Conservation (phyloP, 2,797 vertebrate genomes). For the Hippopotamyrus pictus region DNA sequence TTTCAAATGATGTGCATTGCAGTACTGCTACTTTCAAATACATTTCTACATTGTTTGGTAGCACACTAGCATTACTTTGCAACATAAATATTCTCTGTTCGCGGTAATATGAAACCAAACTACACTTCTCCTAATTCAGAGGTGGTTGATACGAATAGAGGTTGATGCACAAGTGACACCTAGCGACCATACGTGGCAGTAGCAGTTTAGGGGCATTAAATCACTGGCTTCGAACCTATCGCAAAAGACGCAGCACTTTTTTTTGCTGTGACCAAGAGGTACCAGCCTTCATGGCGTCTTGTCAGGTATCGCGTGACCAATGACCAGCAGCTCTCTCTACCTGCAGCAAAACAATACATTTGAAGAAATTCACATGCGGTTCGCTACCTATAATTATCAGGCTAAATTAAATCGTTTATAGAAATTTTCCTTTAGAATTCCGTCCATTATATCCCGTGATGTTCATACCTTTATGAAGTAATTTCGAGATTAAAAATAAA, state of each 20-base stretch:
- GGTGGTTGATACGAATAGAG: not conserved
- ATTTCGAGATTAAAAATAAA: not conserved
- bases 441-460: not conserved
- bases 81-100: not conserved
- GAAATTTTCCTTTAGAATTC: not conserved
- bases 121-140: not conserved
- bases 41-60: not conserved
- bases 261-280: not conserved
- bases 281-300: not conserved
- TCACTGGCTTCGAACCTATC: not conserved
- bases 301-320: not conserved
- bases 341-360: not conserved
- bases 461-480: not conserved
- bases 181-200: not conserved
- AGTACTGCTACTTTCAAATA: constrained; percentile 6
- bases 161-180: constrained; percentile 13
- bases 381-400: not conserved
- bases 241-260: not conserved
- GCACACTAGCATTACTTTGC: not conserved
- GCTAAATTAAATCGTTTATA: not conserved
- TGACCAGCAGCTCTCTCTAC: not conserved
- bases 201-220: not conserved
- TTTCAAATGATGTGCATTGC: not conserved
- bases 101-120: not conserved
- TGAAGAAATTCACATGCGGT: not conserved